phyloP scores from a whole-genome alignment of 53 echinoderm and acorn worm genomes.

The Luidia sarsii region DNA sequence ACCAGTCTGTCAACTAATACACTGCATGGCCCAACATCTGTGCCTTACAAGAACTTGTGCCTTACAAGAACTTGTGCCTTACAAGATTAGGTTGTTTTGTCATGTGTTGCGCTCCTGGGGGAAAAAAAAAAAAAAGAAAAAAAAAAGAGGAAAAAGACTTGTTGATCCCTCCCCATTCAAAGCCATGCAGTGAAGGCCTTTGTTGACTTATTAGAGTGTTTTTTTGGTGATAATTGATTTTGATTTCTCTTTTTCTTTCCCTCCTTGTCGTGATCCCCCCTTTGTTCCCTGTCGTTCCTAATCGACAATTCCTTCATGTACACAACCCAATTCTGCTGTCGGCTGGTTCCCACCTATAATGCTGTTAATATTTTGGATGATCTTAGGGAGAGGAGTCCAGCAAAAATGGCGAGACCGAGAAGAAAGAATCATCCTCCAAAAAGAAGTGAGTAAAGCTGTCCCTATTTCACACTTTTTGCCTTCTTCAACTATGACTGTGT shows the following conservation, averaged over 20 bases:
- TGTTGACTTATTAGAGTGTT: conserved; percentile 2
- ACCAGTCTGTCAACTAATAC: neutral
- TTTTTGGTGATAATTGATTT: conserved; percentile 42
- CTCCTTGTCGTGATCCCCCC: conserved; percentile 23
- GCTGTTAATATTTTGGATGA: conserved; percentile 92
- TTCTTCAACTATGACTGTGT: conserved; percentile 50
- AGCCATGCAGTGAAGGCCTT: neutral
- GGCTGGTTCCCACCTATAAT: conserved; percentile 60
- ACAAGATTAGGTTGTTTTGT: too few relatives aligned
- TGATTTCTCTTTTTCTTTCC: conserved; percentile 60
- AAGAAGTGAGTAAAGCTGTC: conserved; percentile 31
- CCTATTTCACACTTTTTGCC: neutral
- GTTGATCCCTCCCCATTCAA: too few relatives aligned
- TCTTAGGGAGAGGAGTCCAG: conserved; percentile 62
- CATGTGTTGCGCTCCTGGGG: too few relatives aligned
- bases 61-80: neutral
- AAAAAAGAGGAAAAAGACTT: too few relatives aligned
- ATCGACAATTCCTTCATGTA: conserved; percentile 45
- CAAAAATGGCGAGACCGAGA: conserved; percentile 47
- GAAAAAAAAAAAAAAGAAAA: too few relatives aligned
- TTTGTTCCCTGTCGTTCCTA: conserved; percentile 55
- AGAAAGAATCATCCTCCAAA: conserved; percentile 52
- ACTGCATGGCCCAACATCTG: conserved; percentile 11
- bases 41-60: neutral
- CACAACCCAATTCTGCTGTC: conserved; percentile 57